A percentile compares a stretch with the other conserved stretches of the same genome.
phyloP scores from a whole-genome alignment of 1,140 invertebrate species.

The Caenorhabditis remanei region DNA sequence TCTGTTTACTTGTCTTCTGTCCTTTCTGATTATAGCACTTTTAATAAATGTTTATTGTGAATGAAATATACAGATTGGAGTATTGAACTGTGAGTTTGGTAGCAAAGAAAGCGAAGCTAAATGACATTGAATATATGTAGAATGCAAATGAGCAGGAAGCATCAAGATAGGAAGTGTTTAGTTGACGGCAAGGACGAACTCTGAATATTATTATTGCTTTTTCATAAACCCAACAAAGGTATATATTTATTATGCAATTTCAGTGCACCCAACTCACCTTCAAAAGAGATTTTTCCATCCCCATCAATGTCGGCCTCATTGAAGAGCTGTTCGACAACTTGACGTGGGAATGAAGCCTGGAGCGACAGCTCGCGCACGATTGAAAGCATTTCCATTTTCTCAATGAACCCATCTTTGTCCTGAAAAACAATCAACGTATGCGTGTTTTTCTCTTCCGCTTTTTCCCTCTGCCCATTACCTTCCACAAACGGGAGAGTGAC shows the following conservation, averaged over 20 bases:
- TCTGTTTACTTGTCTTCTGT: not conserved
- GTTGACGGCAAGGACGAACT: constrained; percentile 74
- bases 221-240: constrained; percentile 12
- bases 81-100: not conserved
- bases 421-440: constrained; percentile 64
- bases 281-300: constrained; percentile 77
- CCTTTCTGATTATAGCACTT: too few relatives aligned
- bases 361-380: constrained; percentile 73
- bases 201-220: constrained; percentile 58
- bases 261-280: constrained; percentile 67
- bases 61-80: not conserved
- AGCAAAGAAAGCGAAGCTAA: not conserved
- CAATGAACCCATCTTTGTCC: constrained; percentile 77
- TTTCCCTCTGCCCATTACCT: not conserved
- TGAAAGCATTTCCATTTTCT: constrained; percentile 72
- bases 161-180: constrained; percentile 2
- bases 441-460: not conserved
- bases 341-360: constrained; percentile 70
- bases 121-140: not conserved
- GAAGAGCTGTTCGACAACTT: constrained; percentile 76
- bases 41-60: not conserved
- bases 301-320: constrained; percentile 76
- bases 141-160: constrained; percentile 30
- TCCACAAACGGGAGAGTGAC: too few relatives aligned
- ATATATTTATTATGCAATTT: not conserved